Evolutionary conservation across 1,140 invertebrate genomes (phyloP).

Genomic region (Teleopsis dalmanni): DNA sequence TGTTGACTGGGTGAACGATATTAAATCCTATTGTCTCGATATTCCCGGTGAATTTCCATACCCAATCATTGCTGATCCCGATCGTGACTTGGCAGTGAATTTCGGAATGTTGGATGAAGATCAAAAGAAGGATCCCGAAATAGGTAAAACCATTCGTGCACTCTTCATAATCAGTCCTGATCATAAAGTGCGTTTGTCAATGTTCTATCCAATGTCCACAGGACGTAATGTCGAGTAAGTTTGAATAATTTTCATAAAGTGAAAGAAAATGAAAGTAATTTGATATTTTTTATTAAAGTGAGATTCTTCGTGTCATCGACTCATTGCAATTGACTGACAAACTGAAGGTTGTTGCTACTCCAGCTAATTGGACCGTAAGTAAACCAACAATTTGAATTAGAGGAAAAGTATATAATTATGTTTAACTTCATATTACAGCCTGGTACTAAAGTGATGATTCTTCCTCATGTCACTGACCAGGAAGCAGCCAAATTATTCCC

Average conservation of each 20-base stretch:
- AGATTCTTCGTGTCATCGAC: constrained; percentile 82
- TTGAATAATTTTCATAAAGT: not conserved
- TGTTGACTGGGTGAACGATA: constrained; percentile 74
- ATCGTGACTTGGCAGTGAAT: constrained; percentile 64
- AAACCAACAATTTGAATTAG: constrained; percentile 12
- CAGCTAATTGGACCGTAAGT: constrained; percentile 79
- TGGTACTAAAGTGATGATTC: constrained; percentile 75
- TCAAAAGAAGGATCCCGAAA: constrained; percentile 62
- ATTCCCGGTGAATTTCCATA: constrained; percentile 68
- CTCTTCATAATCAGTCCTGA: constrained; percentile 84
- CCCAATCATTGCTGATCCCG: constrained; percentile 80
- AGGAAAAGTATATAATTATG: not conserved
- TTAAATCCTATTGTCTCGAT: constrained; percentile 64
- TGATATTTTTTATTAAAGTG: constrained; percentile 55
- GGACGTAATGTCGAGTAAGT: constrained; percentile 88
- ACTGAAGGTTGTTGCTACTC: constrained; percentile 68
- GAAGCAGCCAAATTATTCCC: constrained; percentile 67
- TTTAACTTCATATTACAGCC: constrained; percentile 46
- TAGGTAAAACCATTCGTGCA: constrained; percentile 71
- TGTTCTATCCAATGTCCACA: constrained; percentile 85
- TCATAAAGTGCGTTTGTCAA: constrained; percentile 70
- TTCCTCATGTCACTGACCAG: constrained; percentile 63
- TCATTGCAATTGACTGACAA: constrained; percentile 75
- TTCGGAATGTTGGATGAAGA: constrained; percentile 83
- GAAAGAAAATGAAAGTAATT: not conserved